phyloP scores from a whole-genome alignment of 2,888 invertebrate species.

The Bibio marci region DNA sequence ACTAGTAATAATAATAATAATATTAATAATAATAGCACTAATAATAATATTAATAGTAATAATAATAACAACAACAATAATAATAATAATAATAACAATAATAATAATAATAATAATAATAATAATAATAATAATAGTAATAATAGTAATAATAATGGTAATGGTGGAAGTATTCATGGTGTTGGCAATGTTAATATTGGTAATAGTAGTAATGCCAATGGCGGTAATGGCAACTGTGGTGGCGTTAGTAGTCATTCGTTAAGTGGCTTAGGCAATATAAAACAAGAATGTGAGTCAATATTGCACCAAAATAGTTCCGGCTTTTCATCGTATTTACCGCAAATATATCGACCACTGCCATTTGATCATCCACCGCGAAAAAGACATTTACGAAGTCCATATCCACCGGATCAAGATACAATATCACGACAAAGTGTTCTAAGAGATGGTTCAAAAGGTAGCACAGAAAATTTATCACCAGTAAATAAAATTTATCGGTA shows the following conservation, averaged over 20 bases:
- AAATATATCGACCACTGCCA: conserved; percentile 28
- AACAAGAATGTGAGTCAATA: conserved; percentile 29
- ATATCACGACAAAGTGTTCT: conserved; percentile 43
- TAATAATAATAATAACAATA: too few species aligned
- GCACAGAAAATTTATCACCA: conserved; percentile 31
- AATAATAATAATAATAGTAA: conserved; percentile 8
- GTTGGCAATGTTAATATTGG: conserved; percentile 15
- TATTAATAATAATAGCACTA: too few species aligned
- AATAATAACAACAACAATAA: conserved; percentile 7
- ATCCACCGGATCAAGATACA: conserved; percentile 14
- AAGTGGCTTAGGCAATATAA: conserved; percentile 19
- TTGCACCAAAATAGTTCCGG: conserved; percentile 26
- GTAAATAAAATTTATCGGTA: conserved; percentile 26
- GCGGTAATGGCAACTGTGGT: conserved; percentile 12
- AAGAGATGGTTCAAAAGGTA: conserved; percentile 36
- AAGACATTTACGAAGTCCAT: conserved; percentile 37
- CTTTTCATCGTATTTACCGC: conserved; percentile 28
- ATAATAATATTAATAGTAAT: too few species aligned
- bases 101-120: too few species aligned
- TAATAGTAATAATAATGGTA: too few species aligned
- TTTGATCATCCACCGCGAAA: conserved; percentile 35
- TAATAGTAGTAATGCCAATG: conserved; percentile 16
- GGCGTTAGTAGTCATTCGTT: neutral
- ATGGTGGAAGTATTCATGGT: conserved; percentile 14
- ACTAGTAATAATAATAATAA: too few species aligned